A percentile compares a stretch with the other conserved stretches of the same genome.
Conservation (phyloP, 2,888 invertebrate species). For the Operophtera brumata region DNA sequence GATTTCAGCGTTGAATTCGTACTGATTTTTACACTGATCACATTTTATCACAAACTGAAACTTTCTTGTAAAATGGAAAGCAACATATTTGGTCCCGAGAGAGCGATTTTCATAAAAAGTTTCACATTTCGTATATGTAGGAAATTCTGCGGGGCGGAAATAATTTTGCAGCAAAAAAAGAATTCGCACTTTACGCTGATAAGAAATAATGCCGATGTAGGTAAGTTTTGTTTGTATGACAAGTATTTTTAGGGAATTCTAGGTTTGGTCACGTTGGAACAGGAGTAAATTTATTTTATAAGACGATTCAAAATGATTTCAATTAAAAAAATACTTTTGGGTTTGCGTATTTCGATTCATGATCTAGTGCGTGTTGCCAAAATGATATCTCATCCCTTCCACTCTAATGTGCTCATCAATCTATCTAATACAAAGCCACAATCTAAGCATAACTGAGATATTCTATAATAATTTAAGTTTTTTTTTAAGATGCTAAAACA, state of each 20-base stretch:
- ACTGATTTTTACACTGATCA: neutral
- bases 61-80: slow-evolving; percentile 5
- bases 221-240: neutral
- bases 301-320: too few relatives aligned
- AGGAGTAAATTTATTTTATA: too few relatives aligned
- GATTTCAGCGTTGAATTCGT: neutral
- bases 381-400: neutral
- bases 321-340: too few relatives aligned
- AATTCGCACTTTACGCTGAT: neutral
- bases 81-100: slow-evolving; percentile 8
- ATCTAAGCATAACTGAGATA: neutral
- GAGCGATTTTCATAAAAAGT: slow-evolving; percentile 11
- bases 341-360: too few relatives aligned
- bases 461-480: neutral
- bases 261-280: too few relatives aligned
- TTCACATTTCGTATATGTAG: slow-evolving; percentile 7
- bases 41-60: neutral
- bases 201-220: neutral
- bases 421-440: neutral
- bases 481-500: neutral
- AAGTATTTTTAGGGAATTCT: too few relatives aligned
- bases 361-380: neutral
- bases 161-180: slow-evolving; percentile 1
- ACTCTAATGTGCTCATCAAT: neutral
- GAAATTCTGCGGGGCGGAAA: slow-evolving; percentile 7